phyloP scores from a whole-genome alignment of 2,113 vertebrate species.

The Microcebus tavaratra region DNA sequence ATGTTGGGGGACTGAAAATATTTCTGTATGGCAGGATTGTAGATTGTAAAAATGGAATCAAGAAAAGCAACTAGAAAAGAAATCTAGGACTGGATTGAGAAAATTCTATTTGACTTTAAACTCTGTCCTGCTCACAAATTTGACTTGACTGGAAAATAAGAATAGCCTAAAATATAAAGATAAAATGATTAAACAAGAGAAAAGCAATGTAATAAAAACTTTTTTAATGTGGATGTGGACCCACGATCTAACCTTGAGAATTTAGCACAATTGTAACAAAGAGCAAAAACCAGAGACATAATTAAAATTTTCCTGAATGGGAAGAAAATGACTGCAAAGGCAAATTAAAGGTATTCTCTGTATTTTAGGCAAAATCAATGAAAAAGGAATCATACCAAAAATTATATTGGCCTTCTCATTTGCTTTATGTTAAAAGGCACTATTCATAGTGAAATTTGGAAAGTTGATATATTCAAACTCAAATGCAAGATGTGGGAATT shows the following conservation, averaged over 20 bases:
- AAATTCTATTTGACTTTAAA: background rate
- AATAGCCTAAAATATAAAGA: background rate
- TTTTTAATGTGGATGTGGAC: background rate
- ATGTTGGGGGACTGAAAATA: background rate
- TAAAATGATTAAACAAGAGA: background rate
- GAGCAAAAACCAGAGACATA: background rate
- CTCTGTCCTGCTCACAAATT: background rate
- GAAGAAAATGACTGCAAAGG: background rate
- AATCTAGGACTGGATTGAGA: background rate
- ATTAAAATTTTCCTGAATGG: background rate
- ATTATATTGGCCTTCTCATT: background rate
- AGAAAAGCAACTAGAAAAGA: background rate
- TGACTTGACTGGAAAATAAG: background rate
- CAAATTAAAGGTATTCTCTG: background rate
- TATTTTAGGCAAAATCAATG: background rate
- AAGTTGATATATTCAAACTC: background rate
- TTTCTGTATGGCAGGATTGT: background rate
- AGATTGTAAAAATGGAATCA: background rate
- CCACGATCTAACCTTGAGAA: background rate
- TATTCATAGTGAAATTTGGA: background rate
- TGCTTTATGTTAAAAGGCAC: background rate
- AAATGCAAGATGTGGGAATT: background rate
- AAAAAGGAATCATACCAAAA: background rate
- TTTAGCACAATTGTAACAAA: background rate
- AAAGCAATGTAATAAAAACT: background rate